phyloP scores from a whole-genome alignment of 2,888 invertebrate genomes.

The Trichogramma dendrolimi region DNA sequence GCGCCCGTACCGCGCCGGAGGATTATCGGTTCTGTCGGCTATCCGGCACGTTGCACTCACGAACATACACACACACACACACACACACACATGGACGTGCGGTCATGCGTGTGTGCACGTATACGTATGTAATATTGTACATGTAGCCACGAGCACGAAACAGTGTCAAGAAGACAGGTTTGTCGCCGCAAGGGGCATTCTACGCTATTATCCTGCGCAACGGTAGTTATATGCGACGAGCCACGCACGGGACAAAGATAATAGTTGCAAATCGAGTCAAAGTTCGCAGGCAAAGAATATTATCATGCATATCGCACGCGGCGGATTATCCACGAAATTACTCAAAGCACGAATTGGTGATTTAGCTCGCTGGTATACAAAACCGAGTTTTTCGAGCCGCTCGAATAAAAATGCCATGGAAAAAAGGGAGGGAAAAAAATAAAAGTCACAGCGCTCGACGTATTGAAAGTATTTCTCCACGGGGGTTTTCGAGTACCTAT shows the following conservation, averaged over 20 bases:
- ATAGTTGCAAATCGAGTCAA: too few relatives aligned
- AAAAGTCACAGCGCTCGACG: constrained; percentile 4
- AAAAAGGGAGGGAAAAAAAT: constrained; percentile 3
- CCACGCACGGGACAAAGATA: constrained; percentile 34
- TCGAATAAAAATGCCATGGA: not conserved
- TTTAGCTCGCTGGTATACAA: too few relatives aligned
- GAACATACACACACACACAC: too few relatives aligned
- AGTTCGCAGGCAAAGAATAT: too few relatives aligned
- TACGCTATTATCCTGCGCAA: too few relatives aligned
- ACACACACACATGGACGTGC: too few relatives aligned
- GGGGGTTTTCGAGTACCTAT: constrained; percentile 19
- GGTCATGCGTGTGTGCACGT: too few relatives aligned
- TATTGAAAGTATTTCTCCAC: constrained; percentile 13
- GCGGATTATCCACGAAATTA: too few relatives aligned
- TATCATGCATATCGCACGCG: too few relatives aligned
- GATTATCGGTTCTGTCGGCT: constrained; percentile 24
- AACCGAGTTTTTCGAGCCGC: too few relatives aligned
- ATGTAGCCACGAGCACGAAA: constrained; percentile 18
- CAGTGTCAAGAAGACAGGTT: constrained; percentile 51
- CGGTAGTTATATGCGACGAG: constrained; percentile 27
- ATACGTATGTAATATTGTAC: too few relatives aligned
- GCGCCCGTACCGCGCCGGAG: constrained; percentile 13
- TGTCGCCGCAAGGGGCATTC: constrained; percentile 49
- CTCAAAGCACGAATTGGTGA: too few relatives aligned
- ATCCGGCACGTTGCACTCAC: constrained; percentile 4